A percentile compares a stretch with the other conserved stretches of the same genome.
Evolutionary conservation across 1,140 invertebrate genomes (phyloP).

Genomic region (Drosophila setifemur): DNA sequence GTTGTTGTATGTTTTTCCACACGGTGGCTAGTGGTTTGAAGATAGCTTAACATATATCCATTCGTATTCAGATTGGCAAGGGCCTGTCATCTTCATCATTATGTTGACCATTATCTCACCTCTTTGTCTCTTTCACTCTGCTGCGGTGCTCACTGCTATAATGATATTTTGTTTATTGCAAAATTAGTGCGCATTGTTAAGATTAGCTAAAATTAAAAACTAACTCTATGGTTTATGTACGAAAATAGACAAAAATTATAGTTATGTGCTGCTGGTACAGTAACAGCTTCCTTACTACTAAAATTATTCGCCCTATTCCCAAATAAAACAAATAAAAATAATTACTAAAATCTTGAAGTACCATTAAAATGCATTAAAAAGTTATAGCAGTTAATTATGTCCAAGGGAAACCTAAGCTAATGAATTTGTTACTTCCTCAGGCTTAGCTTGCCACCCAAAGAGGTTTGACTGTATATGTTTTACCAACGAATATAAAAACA

Average conservation of each 20-base stretch:
- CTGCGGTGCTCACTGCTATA: too few relatives aligned
- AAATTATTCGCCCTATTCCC: too few relatives aligned
- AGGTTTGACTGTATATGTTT: background rate
- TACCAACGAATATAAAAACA: background rate
- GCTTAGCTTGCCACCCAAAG: too few relatives aligned
- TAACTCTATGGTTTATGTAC: background rate
- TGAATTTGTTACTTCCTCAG: too few relatives aligned
- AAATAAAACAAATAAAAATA: too few relatives aligned
- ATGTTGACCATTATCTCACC: conserved; percentile 27
- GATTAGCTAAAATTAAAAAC: conserved; percentile 20
- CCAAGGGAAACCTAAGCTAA: too few relatives aligned
- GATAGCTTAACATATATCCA: conserved; percentile 48
- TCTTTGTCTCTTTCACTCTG: background rate
- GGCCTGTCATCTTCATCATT: conserved; percentile 43
- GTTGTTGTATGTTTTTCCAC: conserved; percentile 14
- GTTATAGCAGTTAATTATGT: too few relatives aligned
- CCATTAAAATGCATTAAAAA: too few relatives aligned
- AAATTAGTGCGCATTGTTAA: conserved; percentile 66
- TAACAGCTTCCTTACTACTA: background rate
- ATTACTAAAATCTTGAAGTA: too few relatives aligned
- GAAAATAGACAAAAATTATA: background rate
- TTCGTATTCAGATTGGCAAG: conserved; percentile 61
- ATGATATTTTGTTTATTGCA: conserved; percentile 52
- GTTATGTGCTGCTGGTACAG: background rate
- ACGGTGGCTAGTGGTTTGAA: conserved; percentile 45